These are phyloP conservation scores for Stegastes partitus DNA, from an alignment of 2,113 vertebrate species.

Conservation along the genomic window DNA sequence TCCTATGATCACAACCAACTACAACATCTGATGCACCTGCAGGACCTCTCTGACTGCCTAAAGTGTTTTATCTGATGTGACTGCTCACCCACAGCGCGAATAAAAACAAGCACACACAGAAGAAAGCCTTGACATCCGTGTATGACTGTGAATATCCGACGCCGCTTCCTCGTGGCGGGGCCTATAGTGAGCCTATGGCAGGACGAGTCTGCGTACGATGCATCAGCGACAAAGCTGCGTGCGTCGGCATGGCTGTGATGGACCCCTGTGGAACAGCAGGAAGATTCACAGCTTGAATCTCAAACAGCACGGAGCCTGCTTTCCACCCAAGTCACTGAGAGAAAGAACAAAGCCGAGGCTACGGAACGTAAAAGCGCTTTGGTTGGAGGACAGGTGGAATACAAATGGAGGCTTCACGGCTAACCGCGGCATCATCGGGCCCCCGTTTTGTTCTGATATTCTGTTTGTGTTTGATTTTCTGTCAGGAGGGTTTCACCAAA, in stretches of 20 bases:
- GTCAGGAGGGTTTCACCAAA: slow-evolving; percentile 17
- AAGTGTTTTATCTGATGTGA: slow-evolving; percentile 5
- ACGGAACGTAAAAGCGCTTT: neutral
- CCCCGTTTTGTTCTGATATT: slow-evolving; percentile 19
- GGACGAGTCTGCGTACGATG: slow-evolving; percentile 10
- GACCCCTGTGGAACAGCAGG: slow-evolving; percentile 34
- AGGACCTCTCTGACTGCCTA: neutral
- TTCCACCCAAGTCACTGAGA: slow-evolving; percentile 16
- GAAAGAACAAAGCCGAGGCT: slow-evolving; percentile 50
- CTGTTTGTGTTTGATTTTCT: slow-evolving; percentile 38
- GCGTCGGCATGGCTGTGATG: slow-evolving; percentile 8
- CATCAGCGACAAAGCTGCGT: slow-evolving; percentile 26
- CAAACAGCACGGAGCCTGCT: slow-evolving; percentile 45
- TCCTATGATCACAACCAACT: neutral
- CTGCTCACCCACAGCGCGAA: neutral
- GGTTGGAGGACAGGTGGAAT: slow-evolving; percentile 26
- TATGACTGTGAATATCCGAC: slow-evolving; percentile 2
- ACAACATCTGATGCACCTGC: neutral
- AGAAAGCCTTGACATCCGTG: slow-evolving; percentile 9
- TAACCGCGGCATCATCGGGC: neutral
- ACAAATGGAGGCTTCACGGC: slow-evolving; percentile 49
- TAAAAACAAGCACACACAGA: neutral
- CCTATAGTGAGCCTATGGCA: neutral
- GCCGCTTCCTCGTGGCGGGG: neutral
- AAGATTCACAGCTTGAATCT: slow-evolving; percentile 59